phyloP scores from a whole-genome alignment of 2,797 vertebrate species.

The Acanthopagrus latus region DNA sequence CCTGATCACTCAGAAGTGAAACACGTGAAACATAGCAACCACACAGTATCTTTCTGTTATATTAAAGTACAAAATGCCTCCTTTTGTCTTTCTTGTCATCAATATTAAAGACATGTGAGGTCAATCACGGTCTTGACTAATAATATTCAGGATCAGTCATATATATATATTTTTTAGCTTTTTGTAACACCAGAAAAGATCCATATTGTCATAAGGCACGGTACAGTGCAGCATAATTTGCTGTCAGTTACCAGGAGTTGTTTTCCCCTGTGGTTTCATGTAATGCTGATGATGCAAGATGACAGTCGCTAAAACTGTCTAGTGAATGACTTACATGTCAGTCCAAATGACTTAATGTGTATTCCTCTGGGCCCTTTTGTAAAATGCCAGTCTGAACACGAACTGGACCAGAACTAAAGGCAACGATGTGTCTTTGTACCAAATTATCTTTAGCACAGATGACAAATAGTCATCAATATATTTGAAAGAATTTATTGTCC shows the following conservation, averaged over 20 bases:
- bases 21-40: not conserved
- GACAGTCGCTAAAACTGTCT: not conserved
- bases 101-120: not conserved
- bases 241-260: not conserved
- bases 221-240: not conserved
- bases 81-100: not conserved
- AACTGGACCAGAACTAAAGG: not conserved
- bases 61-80: not conserved
- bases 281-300: not conserved
- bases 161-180: not conserved
- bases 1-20: not conserved
- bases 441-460: not conserved
- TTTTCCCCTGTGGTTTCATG: slow-evolving; percentile 1
- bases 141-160: not conserved
- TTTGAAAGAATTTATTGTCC: not conserved
- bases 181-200: not conserved
- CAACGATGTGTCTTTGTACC: not conserved
- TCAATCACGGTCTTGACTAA: not conserved
- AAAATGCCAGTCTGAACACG: not conserved
- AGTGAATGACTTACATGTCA: not conserved
- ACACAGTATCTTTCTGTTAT: not conserved
- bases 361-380: not conserved
- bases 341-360: not conserved
- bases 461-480: no score
- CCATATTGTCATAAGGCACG: not conserved